Conservation (phyloP, 2,888 invertebrate species). For the Eupsilia transversa region DNA sequence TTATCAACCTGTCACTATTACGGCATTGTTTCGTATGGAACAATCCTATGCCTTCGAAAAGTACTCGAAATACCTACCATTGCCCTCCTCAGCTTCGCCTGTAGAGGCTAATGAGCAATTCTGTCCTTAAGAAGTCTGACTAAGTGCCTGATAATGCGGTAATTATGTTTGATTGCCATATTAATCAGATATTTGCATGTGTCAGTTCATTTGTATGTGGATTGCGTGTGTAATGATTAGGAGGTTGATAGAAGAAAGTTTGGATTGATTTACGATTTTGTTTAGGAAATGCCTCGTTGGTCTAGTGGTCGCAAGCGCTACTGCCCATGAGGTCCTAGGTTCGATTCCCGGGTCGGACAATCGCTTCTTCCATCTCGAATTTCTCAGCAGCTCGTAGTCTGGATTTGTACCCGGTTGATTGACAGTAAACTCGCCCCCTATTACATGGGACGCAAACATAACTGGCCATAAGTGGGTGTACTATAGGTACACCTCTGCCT, state of each 20-base stretch:
- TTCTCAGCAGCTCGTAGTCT: not conserved
- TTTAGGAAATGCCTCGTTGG: not conserved
- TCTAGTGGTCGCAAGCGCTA: not conserved
- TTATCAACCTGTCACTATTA: conserved; percentile 52
- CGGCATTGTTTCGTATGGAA: conserved; percentile 48
- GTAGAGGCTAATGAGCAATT: conserved; percentile 54
- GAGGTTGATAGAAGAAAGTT: conserved; percentile 49
- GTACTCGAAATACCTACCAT: conserved; percentile 23
- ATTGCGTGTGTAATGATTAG: conserved; percentile 30
- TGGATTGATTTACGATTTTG: conserved; percentile 23
- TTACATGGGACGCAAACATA: not conserved
- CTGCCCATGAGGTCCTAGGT: not conserved
- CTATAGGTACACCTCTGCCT: not conserved
- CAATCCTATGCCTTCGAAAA: conserved; percentile 31
- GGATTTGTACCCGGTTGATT: not conserved
- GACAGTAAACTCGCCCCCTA: not conserved
- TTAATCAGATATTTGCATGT: conserved; percentile 58
- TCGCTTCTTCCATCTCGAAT: not conserved
- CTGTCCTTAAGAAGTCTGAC: conserved; percentile 31
- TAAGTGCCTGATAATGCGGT: conserved; percentile 48
- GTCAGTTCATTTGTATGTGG: conserved; percentile 30
- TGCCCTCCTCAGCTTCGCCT: conserved; percentile 6
- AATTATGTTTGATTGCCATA: conserved; percentile 53
- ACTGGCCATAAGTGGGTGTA: not conserved
- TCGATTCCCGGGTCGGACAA: not conserved